Evolutionary conservation across 2,113 vertebrate genomes (phyloP).

Genomic region (Narcine bancroftii): DNA sequence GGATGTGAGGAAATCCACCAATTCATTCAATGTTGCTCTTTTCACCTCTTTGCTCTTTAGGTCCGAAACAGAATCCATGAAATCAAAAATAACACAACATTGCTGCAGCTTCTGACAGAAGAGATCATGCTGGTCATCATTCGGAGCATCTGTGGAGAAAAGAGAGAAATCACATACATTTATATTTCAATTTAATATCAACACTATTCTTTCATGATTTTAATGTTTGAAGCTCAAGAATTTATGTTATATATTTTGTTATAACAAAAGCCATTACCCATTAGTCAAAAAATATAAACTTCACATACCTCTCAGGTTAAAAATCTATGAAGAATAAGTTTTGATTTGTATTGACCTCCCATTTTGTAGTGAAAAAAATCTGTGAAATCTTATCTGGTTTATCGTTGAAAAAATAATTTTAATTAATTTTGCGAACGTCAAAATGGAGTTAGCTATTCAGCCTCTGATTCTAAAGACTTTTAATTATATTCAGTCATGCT

Average conservation of each 20-base stretch:
- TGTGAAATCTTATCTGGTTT: not conserved
- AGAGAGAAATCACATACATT: constrained; percentile 38
- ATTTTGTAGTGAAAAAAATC: not conserved
- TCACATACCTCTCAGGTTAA: not conserved
- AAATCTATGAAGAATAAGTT: not conserved
- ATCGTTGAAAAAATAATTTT: not conserved
- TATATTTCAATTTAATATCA: not conserved
- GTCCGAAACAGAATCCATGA: constrained; percentile 88
- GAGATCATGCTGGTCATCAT: constrained; percentile 85
- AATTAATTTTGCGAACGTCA: not conserved
- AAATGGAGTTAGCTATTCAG: not conserved
- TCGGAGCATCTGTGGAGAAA: constrained; percentile 72
- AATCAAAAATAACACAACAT: constrained; percentile 93
- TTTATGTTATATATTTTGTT: not conserved
- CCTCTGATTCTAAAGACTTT: not conserved
- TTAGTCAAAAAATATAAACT: not conserved
- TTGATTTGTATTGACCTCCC: not conserved
- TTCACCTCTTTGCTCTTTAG: constrained; percentile 97
- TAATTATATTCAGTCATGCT: not conserved
- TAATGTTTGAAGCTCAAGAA: not conserved
- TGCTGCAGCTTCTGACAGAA: constrained; percentile 94
- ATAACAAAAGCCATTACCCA: not conserved
- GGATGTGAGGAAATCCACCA: constrained; percentile 94
- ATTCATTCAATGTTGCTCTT: constrained; percentile 87
- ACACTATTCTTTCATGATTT: not conserved